Percentiles rank a stretch among this genome's conserved stretches.
Conservation (phyloP, 2,797 vertebrate genomes). For the Myotis findleyi region DNA sequence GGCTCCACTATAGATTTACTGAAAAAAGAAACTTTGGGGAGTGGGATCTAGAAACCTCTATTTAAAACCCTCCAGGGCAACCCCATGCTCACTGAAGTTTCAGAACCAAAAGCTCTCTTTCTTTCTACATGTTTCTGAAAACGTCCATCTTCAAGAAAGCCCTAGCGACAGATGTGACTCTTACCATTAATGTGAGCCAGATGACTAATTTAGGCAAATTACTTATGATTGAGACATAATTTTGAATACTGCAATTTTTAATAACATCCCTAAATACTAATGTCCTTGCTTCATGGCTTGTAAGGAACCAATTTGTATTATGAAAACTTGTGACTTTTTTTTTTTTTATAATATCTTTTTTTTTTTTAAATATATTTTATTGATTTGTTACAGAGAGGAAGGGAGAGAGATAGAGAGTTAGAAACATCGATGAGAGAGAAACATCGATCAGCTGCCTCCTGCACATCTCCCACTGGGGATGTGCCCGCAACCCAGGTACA, state of each 20-base stretch:
- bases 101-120: not conserved
- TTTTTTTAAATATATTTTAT: no score
- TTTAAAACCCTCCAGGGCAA: not conserved
- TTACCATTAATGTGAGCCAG: not conserved
- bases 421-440: no score
- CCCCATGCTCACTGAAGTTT: not conserved
- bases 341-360: no score
- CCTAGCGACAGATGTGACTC: not conserved
- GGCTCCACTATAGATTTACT: not conserved
- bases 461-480: no score
- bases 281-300: not conserved
- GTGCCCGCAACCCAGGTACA: no score
- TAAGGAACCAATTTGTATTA: not conserved
- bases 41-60: not conserved
- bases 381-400: no score
- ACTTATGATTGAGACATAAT: not conserved
- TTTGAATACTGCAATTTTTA: not conserved
- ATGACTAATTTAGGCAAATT: not conserved
- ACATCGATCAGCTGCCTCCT: no score
- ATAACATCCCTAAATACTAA: not conserved
- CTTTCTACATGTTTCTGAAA: not conserved
- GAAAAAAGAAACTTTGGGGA: not conserved
- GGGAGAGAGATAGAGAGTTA: no score
- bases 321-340: not conserved
- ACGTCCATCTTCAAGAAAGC: not conserved